Percentiles rank a stretch among this genome's conserved stretches.
Evolutionary conservation across 2,797 vertebrate genomes (phyloP).

Genomic region (Australoheros facetus): DNA sequence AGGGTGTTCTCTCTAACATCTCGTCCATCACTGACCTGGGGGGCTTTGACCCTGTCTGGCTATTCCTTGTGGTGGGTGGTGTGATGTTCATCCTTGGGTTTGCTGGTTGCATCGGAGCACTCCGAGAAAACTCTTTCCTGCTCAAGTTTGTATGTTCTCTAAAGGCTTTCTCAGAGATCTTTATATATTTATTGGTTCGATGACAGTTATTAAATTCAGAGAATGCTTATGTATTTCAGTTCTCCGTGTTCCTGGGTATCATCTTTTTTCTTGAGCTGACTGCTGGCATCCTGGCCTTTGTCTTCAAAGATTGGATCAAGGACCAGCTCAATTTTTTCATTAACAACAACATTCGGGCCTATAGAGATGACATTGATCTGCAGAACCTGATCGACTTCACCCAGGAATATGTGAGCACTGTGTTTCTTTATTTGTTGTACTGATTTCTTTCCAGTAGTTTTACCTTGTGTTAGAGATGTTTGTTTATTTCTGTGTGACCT

Average conservation of each 20-base stretch:
- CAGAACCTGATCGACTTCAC: conserved; percentile 99
- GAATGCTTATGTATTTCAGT: conserved; percentile 75
- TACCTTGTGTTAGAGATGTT: not conserved
- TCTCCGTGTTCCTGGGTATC: conserved; percentile 98
- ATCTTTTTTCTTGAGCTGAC: conserved; percentile 99
- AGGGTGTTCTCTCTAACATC: conserved; percentile 99
- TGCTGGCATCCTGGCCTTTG: conserved; percentile 95
- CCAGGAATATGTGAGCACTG: conserved; percentile 94
- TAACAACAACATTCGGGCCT: conserved; percentile 98
- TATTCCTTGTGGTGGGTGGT: conserved; percentile 96
- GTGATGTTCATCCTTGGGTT: conserved; percentile 99
- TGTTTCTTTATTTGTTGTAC: not conserved
- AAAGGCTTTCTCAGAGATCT: not conserved
- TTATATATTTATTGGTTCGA: not conserved
- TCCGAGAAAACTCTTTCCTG: conserved; percentile 96
- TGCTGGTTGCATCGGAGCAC: conserved; percentile 96
- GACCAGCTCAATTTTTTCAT: conserved; percentile 99
- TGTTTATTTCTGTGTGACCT: not conserved
- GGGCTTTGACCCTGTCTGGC: conserved; percentile 98
- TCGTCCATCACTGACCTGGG: conserved; percentile 98
- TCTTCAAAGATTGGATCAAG: conserved; percentile 99
- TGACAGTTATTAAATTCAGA: not conserved
- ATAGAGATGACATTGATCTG: conserved; percentile 97
- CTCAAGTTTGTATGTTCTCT: conserved; percentile 93
- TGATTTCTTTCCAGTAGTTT: conserved; percentile 10